These are phyloP conservation scores for Gobio occitaniae DNA, from an alignment of 2,797 vertebrate species.

Conservation along the genomic window DNA sequence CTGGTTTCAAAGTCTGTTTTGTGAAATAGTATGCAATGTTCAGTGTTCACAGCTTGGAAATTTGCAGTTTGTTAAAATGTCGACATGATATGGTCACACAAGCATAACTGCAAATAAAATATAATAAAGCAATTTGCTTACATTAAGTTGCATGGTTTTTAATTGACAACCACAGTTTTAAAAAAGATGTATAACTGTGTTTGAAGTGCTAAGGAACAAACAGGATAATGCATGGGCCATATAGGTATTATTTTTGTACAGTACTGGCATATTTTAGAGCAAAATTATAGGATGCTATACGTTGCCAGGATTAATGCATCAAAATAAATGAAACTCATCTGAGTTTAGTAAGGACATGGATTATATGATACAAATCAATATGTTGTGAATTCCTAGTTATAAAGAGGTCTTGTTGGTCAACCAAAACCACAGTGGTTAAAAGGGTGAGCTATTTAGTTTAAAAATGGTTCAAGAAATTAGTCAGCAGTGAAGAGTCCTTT, in stretches of 20 bases:
- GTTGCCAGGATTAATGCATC: not conserved
- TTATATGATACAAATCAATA: not conserved
- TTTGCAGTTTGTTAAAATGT: constrained; percentile 68
- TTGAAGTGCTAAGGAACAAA: not conserved
- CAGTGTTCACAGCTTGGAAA: constrained; percentile 67
- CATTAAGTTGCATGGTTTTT: constrained; percentile 45
- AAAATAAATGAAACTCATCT: not conserved
- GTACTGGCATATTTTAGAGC: not conserved
- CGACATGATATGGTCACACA: constrained; percentile 65
- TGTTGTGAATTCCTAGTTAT: not conserved
- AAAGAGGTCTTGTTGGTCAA: not conserved
- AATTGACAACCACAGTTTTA: not conserved
- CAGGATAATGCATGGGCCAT: not conserved
- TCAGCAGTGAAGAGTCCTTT: not conserved
- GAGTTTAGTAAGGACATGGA: not conserved
- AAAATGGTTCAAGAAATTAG: not conserved
- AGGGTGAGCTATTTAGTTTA: not conserved
- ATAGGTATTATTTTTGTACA: not conserved
- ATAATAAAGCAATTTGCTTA: constrained; percentile 66
- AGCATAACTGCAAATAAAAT: constrained; percentile 74
- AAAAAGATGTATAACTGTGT: not conserved
- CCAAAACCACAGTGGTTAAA: not conserved
- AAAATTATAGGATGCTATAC: not conserved
- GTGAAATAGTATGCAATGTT: constrained; percentile 55
- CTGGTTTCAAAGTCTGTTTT: constrained; percentile 69